Conservation (phyloP, 2,888 invertebrate species). For the Apamea epomidion region DNA sequence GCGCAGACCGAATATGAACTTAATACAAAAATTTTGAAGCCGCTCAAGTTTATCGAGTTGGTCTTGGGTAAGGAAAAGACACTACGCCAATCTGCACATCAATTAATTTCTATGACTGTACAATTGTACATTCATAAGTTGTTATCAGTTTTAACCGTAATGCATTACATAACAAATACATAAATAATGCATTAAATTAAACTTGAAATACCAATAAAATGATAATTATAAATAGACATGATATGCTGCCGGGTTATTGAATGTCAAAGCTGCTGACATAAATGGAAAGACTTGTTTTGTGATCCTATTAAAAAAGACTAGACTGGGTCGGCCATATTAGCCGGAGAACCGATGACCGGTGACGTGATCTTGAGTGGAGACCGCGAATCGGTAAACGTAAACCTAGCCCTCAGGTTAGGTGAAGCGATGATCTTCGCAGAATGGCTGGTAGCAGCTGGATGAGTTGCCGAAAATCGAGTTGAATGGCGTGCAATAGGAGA, state of each 20-base stretch:
- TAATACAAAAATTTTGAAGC: too few species aligned
- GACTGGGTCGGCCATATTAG: too few species aligned
- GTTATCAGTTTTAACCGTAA: background rate
- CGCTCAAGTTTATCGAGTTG: too few species aligned
- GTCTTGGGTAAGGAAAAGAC: background rate
- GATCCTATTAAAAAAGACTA: background rate
- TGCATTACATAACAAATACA: slow-evolving; percentile 1
- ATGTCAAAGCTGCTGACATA: slow-evolving; percentile 23
- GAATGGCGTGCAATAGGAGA: too few species aligned
- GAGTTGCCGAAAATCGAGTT: too few species aligned
- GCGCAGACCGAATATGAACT: too few species aligned
- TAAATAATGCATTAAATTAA: slow-evolving; percentile 24
- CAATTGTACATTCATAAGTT: background rate
- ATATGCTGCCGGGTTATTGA: background rate
- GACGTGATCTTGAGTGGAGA: too few species aligned
- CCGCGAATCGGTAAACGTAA: too few species aligned
- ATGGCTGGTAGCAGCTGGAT: too few species aligned
- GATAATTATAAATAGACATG: background rate
- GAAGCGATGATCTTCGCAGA: too few species aligned
- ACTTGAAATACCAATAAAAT: slow-evolving; percentile 19
- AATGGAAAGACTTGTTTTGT: slow-evolving; percentile 10
- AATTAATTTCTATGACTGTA: background rate
- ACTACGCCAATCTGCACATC: background rate
- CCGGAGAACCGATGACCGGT: too few species aligned
- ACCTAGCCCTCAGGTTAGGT: too few species aligned